Evolutionary conservation across 2,888 invertebrate genomes (phyloP).

Genomic region (Prosopocoilus inquinatus): DNA sequence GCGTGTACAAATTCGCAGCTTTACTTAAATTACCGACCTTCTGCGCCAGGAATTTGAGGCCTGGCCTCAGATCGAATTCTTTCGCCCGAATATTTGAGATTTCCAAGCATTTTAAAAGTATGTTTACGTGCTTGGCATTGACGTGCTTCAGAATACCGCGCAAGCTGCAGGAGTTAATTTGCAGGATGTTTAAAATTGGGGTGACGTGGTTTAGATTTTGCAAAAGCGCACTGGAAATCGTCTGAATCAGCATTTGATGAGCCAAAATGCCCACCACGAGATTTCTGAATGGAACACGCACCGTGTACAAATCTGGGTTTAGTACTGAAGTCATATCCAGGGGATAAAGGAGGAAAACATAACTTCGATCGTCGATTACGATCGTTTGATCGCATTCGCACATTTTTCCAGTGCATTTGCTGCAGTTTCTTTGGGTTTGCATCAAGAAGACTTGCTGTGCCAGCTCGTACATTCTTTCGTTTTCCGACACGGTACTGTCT

Average conservation of each 20-base stretch:
- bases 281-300: slow-evolving; percentile 83
- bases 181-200: slow-evolving; percentile 48
- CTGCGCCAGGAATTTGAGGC: slow-evolving; percentile 89
- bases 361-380: slow-evolving; percentile 78
- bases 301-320: slow-evolving; percentile 75
- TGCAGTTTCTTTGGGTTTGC: slow-evolving; percentile 46
- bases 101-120: slow-evolving; percentile 75
- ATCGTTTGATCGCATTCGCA: slow-evolving; percentile 53
- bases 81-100: slow-evolving; percentile 78
- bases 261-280: slow-evolving; percentile 86
- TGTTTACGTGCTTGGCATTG: slow-evolving; percentile 63
- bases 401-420: slow-evolving; percentile 44
- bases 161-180: slow-evolving; percentile 48
- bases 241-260: slow-evolving; percentile 89
- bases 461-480: slow-evolving; percentile 80
- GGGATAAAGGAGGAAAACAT: slow-evolving; percentile 83
- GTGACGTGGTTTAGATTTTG: slow-evolving; percentile 57
- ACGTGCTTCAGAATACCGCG: slow-evolving; percentile 50
- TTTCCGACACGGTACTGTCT: slow-evolving; percentile 81
- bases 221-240: slow-evolving; percentile 82
- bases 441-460: slow-evolving; percentile 85
- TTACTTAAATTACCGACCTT: slow-evolving; percentile 85
- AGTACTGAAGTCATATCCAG: slow-evolving; percentile 68
- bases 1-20: slow-evolving; percentile 88
- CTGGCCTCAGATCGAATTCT: slow-evolving; percentile 87